Evolutionary conservation across 2,797 vertebrate genomes (phyloP).

Genomic region (Myripristis murdjan): DNA sequence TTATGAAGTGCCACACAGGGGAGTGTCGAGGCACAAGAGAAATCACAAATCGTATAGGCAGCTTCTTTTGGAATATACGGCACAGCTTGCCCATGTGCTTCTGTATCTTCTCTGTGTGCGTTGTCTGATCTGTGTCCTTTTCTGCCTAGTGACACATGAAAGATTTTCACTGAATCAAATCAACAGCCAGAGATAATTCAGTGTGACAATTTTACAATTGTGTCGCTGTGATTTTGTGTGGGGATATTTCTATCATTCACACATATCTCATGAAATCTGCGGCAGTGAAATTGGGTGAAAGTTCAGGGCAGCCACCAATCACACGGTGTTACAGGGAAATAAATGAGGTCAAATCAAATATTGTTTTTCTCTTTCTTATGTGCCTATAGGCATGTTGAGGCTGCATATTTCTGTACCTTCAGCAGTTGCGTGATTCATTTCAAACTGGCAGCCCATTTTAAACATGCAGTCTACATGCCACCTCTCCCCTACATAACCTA

Average conservation of each 20-base stretch:
- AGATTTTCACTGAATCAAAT: slow-evolving; percentile 70
- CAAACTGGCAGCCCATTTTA: slow-evolving; percentile 78
- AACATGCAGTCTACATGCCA: slow-evolving; percentile 81
- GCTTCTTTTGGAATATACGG: slow-evolving; percentile 26
- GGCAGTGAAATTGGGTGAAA: slow-evolving; percentile 48
- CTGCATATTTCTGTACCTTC: slow-evolving; percentile 64
- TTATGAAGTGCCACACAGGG: slow-evolving; percentile 61
- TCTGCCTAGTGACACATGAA: slow-evolving; percentile 63
- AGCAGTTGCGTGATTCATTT: slow-evolving; percentile 71
- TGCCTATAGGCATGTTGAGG: slow-evolving; percentile 47
- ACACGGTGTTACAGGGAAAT: slow-evolving; percentile 35
- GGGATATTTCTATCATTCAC: slow-evolving; percentile 56
- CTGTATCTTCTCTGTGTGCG: slow-evolving; percentile 20
- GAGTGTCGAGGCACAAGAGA: slow-evolving; percentile 40
- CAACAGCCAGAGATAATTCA: slow-evolving; percentile 72
- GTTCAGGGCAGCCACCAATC: slow-evolving; percentile 53
- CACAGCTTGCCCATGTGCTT: slow-evolving; percentile 31
- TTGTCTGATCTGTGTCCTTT: slow-evolving; percentile 38
- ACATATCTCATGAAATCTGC: slow-evolving; percentile 31
- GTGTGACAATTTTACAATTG: slow-evolving; percentile 68
- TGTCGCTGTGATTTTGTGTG: slow-evolving; percentile 56
- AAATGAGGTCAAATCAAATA: slow-evolving; percentile 74
- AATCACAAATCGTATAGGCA: slow-evolving; percentile 41
- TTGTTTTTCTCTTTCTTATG: slow-evolving; percentile 22
- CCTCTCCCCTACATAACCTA: slow-evolving; percentile 76